A percentile compares a stretch with the other conserved stretches of the same genome.
phyloP scores from a whole-genome alignment of 2,113 vertebrate species.

The Semnornis frantzii region DNA sequence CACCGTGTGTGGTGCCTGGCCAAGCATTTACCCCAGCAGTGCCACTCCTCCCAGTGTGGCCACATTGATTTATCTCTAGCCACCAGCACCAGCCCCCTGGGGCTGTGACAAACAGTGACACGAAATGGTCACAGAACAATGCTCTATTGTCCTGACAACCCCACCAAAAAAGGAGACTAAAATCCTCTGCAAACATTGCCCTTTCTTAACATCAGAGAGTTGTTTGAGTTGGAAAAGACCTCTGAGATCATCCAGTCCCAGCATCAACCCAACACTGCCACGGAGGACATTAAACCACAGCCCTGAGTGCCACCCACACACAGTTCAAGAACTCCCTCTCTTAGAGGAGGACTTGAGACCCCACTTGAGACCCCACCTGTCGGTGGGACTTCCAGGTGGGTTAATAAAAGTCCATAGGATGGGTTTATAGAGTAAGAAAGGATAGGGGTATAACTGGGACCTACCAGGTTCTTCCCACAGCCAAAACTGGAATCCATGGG shows the following conservation, averaged over 20 bases:
- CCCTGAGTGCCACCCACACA: too few species aligned
- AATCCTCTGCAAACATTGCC: neutral
- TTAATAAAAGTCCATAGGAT: accelerated
- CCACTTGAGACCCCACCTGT: neutral
- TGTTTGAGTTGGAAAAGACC: too few species aligned
- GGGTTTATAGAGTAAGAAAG: accelerated
- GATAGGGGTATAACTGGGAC: accelerated
- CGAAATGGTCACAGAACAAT: neutral
- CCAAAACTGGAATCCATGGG: neutral
- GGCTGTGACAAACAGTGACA: neutral
- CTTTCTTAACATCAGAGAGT: neutral
- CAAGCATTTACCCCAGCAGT: neutral
- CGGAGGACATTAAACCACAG: too few species aligned
- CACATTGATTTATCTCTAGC: neutral
- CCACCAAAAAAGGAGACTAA: neutral
- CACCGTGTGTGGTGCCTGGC: neutral
- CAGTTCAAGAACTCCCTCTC: too few species aligned
- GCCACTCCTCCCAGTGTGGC: neutral
- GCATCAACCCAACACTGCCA: too few species aligned
- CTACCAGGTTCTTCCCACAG: accelerated
- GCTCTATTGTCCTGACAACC: accelerated
- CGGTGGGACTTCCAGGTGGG: neutral
- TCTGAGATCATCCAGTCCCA: too few species aligned
- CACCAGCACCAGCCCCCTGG: neutral
- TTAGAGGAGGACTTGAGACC: too few species aligned